phyloP scores from a whole-genome alignment of 2,113 vertebrate genomes.

The Dryoscopus gambensis region DNA sequence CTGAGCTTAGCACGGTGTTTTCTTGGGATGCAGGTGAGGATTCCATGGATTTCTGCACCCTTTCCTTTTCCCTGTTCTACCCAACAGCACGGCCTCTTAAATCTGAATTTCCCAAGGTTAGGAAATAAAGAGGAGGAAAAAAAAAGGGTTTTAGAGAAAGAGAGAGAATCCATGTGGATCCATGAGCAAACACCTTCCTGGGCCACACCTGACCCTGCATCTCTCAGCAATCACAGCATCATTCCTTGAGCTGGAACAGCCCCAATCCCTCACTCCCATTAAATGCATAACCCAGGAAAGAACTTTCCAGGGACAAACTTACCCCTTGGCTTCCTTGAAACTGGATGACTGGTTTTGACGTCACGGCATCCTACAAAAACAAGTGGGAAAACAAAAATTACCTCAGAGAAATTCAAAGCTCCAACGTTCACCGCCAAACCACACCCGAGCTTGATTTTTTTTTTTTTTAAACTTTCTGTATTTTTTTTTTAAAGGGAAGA shows the following conservation, averaged over 20 bases:
- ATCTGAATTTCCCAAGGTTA: not conserved
- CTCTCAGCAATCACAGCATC: not conserved
- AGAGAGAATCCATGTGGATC: not conserved
- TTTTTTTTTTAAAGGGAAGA: not conserved
- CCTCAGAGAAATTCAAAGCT: not conserved
- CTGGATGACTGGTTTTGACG: slow-evolving; percentile 84
- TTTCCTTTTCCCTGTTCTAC: not conserved
- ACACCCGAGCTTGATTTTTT: not conserved
- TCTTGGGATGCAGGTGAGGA: not conserved
- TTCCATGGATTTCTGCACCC: not conserved
- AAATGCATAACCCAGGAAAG: not conserved
- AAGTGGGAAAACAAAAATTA: not conserved
- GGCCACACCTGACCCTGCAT: not conserved
- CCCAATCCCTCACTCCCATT: not conserved
- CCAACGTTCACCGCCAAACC: not conserved
- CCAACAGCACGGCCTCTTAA: fast-evolving
- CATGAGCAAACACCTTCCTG: not conserved
- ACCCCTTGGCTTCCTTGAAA: slow-evolving; percentile 98
- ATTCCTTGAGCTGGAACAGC: not conserved
- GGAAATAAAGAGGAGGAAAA: not conserved
- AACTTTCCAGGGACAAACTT: slow-evolving; percentile 65
- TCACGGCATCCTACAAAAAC: slow-evolving; percentile 76
- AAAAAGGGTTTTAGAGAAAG: not conserved
- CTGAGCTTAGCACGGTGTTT: too few species aligned
- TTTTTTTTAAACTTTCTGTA: not conserved